These are phyloP conservation scores for Pithys albifrons DNA, from an alignment of 2,113 vertebrate species.

Conservation along the genomic window DNA sequence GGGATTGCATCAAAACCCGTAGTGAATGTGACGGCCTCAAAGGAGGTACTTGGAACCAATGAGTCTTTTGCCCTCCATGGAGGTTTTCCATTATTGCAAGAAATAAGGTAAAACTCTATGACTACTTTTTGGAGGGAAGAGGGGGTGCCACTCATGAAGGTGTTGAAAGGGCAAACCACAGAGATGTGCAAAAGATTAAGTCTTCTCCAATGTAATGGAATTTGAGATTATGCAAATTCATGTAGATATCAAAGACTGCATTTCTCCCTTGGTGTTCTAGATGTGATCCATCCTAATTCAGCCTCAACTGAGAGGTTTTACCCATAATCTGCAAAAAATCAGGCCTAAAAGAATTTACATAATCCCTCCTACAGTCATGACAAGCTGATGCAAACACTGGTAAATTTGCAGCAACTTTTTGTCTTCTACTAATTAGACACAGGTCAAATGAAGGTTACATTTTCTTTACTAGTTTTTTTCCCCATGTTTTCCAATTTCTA, in stretches of 20 bases:
- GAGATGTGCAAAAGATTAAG: background rate
- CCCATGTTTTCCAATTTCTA: background rate
- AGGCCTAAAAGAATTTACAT: background rate
- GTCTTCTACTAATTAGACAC: background rate
- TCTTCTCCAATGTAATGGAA: background rate
- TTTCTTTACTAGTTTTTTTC: background rate
- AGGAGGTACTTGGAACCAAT: background rate
- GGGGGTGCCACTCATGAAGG: background rate
- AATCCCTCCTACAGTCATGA: background rate
- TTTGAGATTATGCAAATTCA: background rate
- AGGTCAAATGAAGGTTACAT: background rate
- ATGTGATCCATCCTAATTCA: background rate
- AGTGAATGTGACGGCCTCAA: background rate
- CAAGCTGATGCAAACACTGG: background rate
- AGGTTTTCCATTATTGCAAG: background rate
- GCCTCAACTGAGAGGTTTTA: background rate
- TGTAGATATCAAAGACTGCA: background rate
- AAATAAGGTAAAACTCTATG: background rate
- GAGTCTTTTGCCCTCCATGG: background rate
- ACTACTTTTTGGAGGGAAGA: background rate
- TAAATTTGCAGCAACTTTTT: background rate
- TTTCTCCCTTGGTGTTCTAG: background rate
- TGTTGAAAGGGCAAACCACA: background rate
- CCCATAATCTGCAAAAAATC: background rate
- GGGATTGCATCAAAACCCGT: background rate